Evolutionary conservation across 2,888 invertebrate genomes (phyloP), one percentile per base, ranked within the genome.

Genomic region (Zootermopsis nevadensis): DNA sequence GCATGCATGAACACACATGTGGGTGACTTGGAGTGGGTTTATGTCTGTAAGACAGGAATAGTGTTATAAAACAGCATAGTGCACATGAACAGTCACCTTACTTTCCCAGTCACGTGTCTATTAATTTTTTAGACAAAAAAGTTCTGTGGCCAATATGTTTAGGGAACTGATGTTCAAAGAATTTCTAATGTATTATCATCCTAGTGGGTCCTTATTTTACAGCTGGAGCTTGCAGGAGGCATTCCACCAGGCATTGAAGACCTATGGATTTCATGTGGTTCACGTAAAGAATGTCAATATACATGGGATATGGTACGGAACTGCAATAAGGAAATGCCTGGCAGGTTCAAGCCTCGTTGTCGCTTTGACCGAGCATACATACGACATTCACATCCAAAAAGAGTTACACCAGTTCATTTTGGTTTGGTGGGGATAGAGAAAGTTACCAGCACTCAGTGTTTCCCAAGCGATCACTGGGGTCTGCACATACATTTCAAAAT

Each of bases 271-370:
- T 87, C 88, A 8, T 91, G 91, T 79, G 93, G 93, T 0, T 87
- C 89, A n/a, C 88, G 91, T 12, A 88, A 88, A 77, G 91, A 91
- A 84, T 90, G 90, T 31, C 88, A 89, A 82, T 93, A 89, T 87
- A 93, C 93, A 0, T 93, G 93, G 92, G 93, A 93, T 87, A 89
- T 89, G 83, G 87, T 86, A n/a, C 87, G 91, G 60, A 93, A 93
- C 87, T 91, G 91, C 85, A 93, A 93, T 87, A 88, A 90, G n/a
- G 84, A 89, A 84, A 87, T 89, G 85, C 86, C 87, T 22, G 85
- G 87, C 7, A 87, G 87, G 74, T 89, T 88, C 85, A 89, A 89
- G 85, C 90, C 91, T 0, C 87, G 90, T 24, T 89, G 88, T 83
- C 89, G 93, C 27, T 93, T 92, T 87, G 93, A 93, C 87, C 88